Evolutionary conservation across 2,113 vertebrate species (phyloP), one percentile per base, ranked within the genome.

Genomic region (Choloepus hoffmanni): DNA sequence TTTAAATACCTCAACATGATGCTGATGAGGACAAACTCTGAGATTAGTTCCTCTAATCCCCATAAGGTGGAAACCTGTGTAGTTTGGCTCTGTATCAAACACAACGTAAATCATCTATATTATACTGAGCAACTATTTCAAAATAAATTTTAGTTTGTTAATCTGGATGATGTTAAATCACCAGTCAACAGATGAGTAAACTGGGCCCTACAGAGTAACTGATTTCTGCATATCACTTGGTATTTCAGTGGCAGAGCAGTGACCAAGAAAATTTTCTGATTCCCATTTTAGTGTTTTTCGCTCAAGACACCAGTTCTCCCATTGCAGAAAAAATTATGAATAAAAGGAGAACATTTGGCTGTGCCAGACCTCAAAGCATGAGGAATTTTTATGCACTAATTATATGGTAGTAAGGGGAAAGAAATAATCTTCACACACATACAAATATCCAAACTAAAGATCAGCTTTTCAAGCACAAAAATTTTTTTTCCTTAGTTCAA

Each of bases 291-390:
- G 10, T 48, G 18, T 18, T 48, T 33, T 23, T 72, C 50, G 76
- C 55, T 60, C n/a, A 28, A 7, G 50, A 0, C 68, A 88, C 58
- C 72, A 89, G 58, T 70, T 96, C 55, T 70, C 60, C 92, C 74
- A 55, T 15, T 40, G 18, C 10, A 82, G 68, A 63, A 92, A 48
- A 83, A 84, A 79, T 21, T 77, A 62, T 1, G 74, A 6, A 63
- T 12, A 88, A 92, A 95, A 82, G 72, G 74, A 92, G 87, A 90
- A 73, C 77, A 82, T 65, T 93, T 95, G 45, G 19, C 30, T 84
- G 26, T 21, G 53, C 0, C n/a, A 50, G 53, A 45, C n/a, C 68
- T 76, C 85, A 60, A 92, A 89, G 74, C 93, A 86, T 4, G 33
- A 89, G 18, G 76, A 94, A 76, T 62, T 92, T 89, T 82, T 33